phyloP scores from a whole-genome alignment of 2,797 vertebrate species.

The Protosalanx chinensis region DNA sequence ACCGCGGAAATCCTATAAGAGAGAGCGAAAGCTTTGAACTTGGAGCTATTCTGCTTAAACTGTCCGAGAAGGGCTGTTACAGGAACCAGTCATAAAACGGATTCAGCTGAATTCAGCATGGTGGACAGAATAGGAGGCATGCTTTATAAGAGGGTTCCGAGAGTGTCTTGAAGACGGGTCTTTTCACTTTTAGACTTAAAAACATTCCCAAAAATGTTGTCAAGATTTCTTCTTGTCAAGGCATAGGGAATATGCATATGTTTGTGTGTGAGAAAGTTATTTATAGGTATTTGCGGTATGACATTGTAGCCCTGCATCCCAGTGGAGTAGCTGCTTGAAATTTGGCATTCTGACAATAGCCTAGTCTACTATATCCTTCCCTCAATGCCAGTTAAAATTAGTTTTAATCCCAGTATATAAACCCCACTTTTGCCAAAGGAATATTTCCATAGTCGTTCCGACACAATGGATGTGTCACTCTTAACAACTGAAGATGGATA shows the following conservation, averaged over 20 bases:
- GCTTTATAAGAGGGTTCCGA: too few relatives aligned
- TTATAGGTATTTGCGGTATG: neutral
- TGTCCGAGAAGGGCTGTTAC: too few relatives aligned
- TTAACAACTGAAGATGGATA: neutral
- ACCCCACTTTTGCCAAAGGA: neutral
- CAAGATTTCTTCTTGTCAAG: too few relatives aligned
- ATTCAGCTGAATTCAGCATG: too few relatives aligned
- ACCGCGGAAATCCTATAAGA: slow-evolving; percentile 46
- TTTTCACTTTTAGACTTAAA: too few relatives aligned
- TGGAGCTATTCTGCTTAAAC: too few relatives aligned
- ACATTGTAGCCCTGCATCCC: slow-evolving; percentile 5
- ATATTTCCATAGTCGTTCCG: neutral
- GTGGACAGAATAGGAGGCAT: too few relatives aligned
- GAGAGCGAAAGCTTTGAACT: neutral
- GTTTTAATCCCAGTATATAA: slow-evolving; percentile 2
- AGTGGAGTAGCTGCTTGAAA: neutral
- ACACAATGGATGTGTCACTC: neutral
- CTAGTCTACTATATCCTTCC: neutral
- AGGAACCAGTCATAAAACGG: too few relatives aligned
- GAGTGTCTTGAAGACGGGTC: too few relatives aligned
- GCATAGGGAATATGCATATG: too few relatives aligned
- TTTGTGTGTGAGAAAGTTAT: too few relatives aligned
- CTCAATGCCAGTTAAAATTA: neutral
- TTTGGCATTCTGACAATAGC: neutral
- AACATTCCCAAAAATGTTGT: too few relatives aligned